Conservation (phyloP, 2,888 invertebrate genomes). For the Sinohyriopsis cumingii region DNA sequence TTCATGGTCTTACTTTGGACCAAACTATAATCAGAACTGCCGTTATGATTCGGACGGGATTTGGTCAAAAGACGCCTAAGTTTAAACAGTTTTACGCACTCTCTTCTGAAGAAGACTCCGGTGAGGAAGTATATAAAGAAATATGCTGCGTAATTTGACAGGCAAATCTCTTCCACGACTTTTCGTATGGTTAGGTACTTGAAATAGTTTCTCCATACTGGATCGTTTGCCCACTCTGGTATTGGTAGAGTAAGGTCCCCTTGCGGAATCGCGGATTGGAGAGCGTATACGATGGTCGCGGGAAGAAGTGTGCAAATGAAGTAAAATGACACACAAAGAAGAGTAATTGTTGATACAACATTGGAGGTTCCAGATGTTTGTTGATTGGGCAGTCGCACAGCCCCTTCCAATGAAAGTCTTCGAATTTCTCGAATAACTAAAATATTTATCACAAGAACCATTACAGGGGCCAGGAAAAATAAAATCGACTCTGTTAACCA, state of each 20-base stretch:
- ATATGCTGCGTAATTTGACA: conserved; percentile 69
- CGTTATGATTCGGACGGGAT: too few species aligned
- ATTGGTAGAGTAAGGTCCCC: conserved; percentile 44
- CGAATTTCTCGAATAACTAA: conserved; percentile 68
- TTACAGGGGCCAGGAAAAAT: conserved; percentile 64
- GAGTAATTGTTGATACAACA: conserved; percentile 67
- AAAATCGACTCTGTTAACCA: conserved; percentile 65
- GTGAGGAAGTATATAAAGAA: conserved; percentile 70
- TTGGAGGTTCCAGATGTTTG: conserved; percentile 38
- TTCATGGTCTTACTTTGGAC: too few species aligned
- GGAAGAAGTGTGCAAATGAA: conserved; percentile 70
- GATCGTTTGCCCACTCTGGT: conserved; percentile 48
- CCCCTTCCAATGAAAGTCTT: conserved; percentile 53
- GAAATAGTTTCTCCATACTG: conserved; percentile 62
- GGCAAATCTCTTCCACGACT: conserved; percentile 65
- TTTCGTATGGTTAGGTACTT: conserved; percentile 59
- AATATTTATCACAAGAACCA: conserved; percentile 67
- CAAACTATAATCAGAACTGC: too few species aligned
- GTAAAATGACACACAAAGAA: conserved; percentile 71
- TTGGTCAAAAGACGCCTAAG: too few species aligned
- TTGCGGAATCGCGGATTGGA: conserved; percentile 49
- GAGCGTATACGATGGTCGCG: conserved; percentile 69
- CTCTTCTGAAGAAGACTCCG: conserved; percentile 66
- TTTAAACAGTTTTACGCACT: conserved; percentile 41
- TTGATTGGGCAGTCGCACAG: conserved; percentile 31